Conservation (phyloP, 2,113 vertebrate species). For the Serinus canaria region DNA sequence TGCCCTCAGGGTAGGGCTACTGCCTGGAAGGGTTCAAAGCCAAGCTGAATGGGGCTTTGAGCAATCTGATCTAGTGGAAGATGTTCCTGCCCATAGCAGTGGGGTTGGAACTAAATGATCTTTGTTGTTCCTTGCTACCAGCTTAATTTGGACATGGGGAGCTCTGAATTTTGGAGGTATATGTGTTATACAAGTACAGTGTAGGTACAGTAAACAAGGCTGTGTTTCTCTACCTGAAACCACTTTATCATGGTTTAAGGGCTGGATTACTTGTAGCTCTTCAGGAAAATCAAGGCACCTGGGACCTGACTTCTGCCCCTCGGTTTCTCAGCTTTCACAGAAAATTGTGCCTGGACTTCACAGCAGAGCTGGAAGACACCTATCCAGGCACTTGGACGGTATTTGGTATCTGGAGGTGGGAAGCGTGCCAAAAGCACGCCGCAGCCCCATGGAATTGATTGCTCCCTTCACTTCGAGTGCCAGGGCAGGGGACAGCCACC, state of each 20-base stretch:
- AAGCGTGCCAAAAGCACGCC: not conserved
- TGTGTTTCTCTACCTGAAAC: not conserved
- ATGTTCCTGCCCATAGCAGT: not conserved
- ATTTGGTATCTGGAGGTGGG: not conserved
- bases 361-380: not conserved
- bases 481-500: not conserved
- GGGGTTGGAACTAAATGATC: not conserved
- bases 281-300: not conserved
- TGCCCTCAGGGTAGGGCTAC: not conserved
- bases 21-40: not conserved
- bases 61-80: not conserved
- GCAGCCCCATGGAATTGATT: not conserved
- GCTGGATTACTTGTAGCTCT: not conserved
- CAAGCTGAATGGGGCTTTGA: not conserved
- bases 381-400: rapidly evolving
- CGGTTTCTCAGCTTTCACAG: not conserved
- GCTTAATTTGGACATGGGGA: not conserved
- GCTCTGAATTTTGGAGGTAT: not conserved
- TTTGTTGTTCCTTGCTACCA: not conserved
- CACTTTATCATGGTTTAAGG: not conserved
- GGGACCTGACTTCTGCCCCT: not conserved
- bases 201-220: not conserved
- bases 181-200: not conserved
- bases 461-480: rapidly evolving
- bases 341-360: not conserved